These are phyloP conservation scores for Leptinotarsa texana DNA, from an alignment of 1,140 invertebrate species.

Conservation along the genomic window DNA sequence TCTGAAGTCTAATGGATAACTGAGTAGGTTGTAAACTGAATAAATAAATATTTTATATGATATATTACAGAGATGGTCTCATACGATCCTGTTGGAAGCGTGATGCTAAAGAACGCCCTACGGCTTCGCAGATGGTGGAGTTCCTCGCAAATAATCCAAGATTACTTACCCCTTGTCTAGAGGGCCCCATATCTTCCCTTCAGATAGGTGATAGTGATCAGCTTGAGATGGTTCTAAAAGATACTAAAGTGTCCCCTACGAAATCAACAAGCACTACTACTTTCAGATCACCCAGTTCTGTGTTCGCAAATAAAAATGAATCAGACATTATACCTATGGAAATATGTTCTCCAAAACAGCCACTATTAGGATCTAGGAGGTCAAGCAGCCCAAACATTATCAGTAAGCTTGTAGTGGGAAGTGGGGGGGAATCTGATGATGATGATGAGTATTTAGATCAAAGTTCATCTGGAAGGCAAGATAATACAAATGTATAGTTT, in stretches of 20 bases:
- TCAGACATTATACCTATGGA: slow-evolving; percentile 48
- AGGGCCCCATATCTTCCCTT: slow-evolving; percentile 74
- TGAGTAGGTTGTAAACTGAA: neutral
- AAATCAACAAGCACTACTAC: slow-evolving; percentile 14
- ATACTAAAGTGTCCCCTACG: slow-evolving; percentile 12
- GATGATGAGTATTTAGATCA: slow-evolving; percentile 22
- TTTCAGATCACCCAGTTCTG: neutral
- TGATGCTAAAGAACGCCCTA: slow-evolving; percentile 71
- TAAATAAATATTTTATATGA: neutral
- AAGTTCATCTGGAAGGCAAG: slow-evolving; percentile 17
- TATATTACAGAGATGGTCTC: slow-evolving; percentile 66
- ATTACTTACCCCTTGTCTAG: slow-evolving; percentile 78
- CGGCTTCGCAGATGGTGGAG: slow-evolving; percentile 77
- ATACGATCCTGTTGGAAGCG: slow-evolving; percentile 78
- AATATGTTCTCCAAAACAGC: slow-evolving; percentile 47
- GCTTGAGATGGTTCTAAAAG: slow-evolving; percentile 54
- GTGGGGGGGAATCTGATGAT: slow-evolving; percentile 20
- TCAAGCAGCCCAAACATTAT: slow-evolving; percentile 38
- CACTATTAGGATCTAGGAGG: slow-evolving; percentile 42
- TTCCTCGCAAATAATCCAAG: slow-evolving; percentile 75
- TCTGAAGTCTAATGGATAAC: too few relatives aligned
- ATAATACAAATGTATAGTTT: slow-evolving; percentile 23
- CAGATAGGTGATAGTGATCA: slow-evolving; percentile 67
- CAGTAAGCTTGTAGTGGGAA: slow-evolving; percentile 31
- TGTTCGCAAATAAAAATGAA: slow-evolving; percentile 25